Evolutionary conservation across 2,797 vertebrate genomes (phyloP), one percentile per base, ranked within the genome.

Genomic region (Ciconia nigra): DNA sequence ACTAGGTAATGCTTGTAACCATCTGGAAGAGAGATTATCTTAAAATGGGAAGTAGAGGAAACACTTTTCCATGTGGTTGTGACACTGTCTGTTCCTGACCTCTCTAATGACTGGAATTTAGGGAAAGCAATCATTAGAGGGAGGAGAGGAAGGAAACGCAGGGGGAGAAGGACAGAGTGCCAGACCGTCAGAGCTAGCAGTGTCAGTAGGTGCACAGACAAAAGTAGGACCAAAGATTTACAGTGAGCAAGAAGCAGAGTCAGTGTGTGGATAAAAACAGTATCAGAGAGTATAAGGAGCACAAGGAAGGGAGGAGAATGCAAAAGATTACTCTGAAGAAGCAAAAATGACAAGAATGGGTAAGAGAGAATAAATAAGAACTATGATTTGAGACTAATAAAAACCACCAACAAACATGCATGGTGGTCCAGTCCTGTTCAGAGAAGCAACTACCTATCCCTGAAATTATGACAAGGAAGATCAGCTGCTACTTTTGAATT

Each of bases 131-230:
- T 91, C 58, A 67, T 92, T 78, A 67, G 70, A 94, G 88, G 49
- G 87, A 95, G 57, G 93, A 96, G 67, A 85, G 84, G 94, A 91
- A 90, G 95, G 89, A 97, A 91, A 41, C 25, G 41, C 62, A 74
- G 44, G 77, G 74, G 70, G 66, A 95, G 85, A 58, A 77, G 76
- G 80, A 66, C 39, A 61, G 73, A 44, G 17, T 62, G 83, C 73
- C 71, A 82, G 42, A 81, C 21, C 2, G 3, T 55, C 29, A 77
- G 91, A 84, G 47, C 66, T 80, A 89, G 55, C 39, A 59, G 82
- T 62, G 66, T 71, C 72, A 37, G 28, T 58, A 90, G 80, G 37
- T 71, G 18, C n/a, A 70, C 44, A 66, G 57, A 51, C 20, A 62
- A 78, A 96, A 96, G 22, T 3, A 82, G 25, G 58, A 76, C 52